Evolutionary conservation across 2,888 invertebrate genomes (phyloP).

Genomic region (Drosophila ezoana): DNA sequence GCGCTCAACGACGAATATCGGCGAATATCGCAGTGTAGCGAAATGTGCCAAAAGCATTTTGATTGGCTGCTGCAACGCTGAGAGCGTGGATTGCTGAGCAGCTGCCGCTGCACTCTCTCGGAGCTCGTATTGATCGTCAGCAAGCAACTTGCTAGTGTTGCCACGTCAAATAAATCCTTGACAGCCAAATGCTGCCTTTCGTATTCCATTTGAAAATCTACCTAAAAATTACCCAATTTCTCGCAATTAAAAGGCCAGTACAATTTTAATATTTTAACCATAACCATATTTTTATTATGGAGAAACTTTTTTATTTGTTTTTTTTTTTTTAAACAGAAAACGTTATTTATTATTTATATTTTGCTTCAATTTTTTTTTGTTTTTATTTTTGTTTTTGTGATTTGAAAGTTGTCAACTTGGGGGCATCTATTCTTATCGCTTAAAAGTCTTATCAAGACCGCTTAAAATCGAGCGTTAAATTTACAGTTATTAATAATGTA

Average conservation of each 20-base stretch:
- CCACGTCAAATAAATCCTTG: constrained; percentile 2
- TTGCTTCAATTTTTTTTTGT: constrained; percentile 22
- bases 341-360: constrained; percentile 53
- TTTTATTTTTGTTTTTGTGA: constrained; percentile 47
- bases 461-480: constrained; percentile 79
- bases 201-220: not conserved
- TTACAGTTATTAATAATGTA: constrained; percentile 66
- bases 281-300: constrained; percentile 78
- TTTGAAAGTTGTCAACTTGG: constrained; percentile 70
- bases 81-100: not conserved
- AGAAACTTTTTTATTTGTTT: constrained; percentile 72
- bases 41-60: not conserved
- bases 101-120: not conserved
- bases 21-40: not conserved
- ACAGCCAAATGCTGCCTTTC: too few species aligned
- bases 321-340: constrained; percentile 68
- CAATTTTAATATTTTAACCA: constrained; percentile 64
- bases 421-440: constrained; percentile 60
- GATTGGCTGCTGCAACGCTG: not conserved
- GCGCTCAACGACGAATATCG: not conserved
- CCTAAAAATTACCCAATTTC: constrained; percentile 1
- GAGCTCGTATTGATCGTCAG: not conserved
- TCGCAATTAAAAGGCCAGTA: not conserved
- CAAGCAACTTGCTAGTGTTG: constrained; percentile 1
- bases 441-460: constrained; percentile 81